phyloP scores from a whole-genome alignment of 1,140 invertebrate genomes.

The Oppia nitens region DNA sequence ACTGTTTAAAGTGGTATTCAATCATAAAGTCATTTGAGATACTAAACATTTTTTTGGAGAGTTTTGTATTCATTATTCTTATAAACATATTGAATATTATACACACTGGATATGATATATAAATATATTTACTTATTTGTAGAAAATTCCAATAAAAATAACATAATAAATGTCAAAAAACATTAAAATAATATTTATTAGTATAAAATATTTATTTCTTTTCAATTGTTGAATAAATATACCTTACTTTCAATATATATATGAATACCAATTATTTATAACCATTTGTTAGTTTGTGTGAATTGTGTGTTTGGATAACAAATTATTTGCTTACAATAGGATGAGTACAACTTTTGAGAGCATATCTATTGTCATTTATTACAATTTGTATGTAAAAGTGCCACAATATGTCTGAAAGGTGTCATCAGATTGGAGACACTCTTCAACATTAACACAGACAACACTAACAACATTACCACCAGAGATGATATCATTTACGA shows the following conservation, averaged over 20 bases:
- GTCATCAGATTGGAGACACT: neutral
- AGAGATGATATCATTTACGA: too few relatives aligned
- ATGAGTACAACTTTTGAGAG: too few relatives aligned
- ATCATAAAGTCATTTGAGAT: neutral
- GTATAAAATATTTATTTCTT: too few relatives aligned
- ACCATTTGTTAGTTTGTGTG: too few relatives aligned
- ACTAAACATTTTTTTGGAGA: neutral
- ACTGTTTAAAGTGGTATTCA: neutral
- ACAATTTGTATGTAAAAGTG: neutral
- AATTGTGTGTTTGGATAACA: too few relatives aligned
- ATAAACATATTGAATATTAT: neutral
- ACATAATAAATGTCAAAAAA: neutral
- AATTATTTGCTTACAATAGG: too few relatives aligned
- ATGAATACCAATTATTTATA: too few relatives aligned
- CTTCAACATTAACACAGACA: neutral
- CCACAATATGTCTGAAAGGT: neutral
- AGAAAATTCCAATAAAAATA: neutral
- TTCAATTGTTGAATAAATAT: too few relatives aligned
- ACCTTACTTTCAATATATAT: too few relatives aligned
- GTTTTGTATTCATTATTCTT: neutral
- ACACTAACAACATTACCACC: too few relatives aligned
- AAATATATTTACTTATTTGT: neutral
- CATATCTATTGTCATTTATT: neutral
- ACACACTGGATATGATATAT: neutral
- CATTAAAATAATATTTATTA: too few relatives aligned